A percentile compares a stretch with the other conserved stretches of the same genome.
Evolutionary conservation across 1,140 invertebrate species (phyloP).

Genomic region (Daktulosphaira vitifoliae): DNA sequence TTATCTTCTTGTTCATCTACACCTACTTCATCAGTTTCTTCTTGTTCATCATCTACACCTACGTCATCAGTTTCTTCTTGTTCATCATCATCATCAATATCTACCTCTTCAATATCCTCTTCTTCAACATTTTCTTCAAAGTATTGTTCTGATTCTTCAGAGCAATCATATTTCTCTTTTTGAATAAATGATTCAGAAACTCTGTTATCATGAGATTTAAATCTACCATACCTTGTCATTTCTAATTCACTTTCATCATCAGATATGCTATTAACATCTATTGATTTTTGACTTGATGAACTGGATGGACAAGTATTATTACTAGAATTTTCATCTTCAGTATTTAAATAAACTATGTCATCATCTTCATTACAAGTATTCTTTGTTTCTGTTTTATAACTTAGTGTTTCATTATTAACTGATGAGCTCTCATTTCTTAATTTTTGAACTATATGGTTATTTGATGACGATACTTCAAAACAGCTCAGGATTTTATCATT

Average conservation of each 20-base stretch:
- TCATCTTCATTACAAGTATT: neutral
- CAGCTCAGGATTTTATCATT: no score
- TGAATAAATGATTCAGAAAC: no score
- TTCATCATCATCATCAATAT: neutral
- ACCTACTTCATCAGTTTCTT: neutral
- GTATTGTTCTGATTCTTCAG: neutral
- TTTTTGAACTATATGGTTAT: no score
- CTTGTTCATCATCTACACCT: neutral
- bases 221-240: conserved; percentile 15
- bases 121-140: neutral
- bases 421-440: no score
- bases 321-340: neutral
- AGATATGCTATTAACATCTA: neutral
- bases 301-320: neutral
- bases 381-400: no score
- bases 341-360: neutral
- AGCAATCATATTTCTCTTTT: neutral
- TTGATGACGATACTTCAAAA: no score
- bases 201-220: conserved; percentile 5
- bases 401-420: no score
- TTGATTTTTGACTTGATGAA: neutral
- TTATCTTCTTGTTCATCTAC: neutral
- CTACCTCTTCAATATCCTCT: neutral
- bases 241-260: conserved; percentile 6
- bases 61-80: neutral